phyloP scores from a whole-genome alignment of 2,113 vertebrate genomes.

The Psittacula cyanocephala region DNA sequence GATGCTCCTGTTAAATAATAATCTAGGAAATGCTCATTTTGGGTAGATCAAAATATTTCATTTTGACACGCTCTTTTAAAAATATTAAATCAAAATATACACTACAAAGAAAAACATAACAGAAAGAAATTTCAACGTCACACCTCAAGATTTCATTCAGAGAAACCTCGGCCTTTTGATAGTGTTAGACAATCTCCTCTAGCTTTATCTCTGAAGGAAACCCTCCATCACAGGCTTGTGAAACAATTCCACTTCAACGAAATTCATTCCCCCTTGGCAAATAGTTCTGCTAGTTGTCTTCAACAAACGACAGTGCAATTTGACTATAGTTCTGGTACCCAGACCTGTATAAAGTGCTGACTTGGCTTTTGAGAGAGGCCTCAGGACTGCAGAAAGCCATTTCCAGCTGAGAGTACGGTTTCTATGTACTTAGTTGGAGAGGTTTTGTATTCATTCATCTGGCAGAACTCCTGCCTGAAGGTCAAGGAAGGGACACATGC shows the following conservation, averaged over 20 bases:
- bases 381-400: background rate
- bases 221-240: accelerated
- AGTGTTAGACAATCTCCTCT: background rate
- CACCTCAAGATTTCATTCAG: background rate
- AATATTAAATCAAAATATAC: background rate
- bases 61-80: background rate
- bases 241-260: background rate
- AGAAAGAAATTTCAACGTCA: background rate
- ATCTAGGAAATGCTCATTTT: background rate
- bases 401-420: background rate
- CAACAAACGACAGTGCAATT: background rate
- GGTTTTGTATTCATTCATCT: background rate
- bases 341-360: background rate
- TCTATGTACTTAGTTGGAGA: background rate
- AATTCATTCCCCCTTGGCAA: background rate
- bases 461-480: background rate
- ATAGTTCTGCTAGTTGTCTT: background rate
- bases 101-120: background rate
- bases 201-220: background rate
- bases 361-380: constrained; percentile 32
- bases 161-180: background rate
- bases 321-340: background rate
- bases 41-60: background rate
- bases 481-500: accelerated
- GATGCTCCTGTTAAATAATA: background rate